A percentile compares a stretch with the other conserved stretches of the same genome.
Evolutionary conservation across 2,888 invertebrate genomes (phyloP).

Genomic region (Kryphioiulus occultus): DNA sequence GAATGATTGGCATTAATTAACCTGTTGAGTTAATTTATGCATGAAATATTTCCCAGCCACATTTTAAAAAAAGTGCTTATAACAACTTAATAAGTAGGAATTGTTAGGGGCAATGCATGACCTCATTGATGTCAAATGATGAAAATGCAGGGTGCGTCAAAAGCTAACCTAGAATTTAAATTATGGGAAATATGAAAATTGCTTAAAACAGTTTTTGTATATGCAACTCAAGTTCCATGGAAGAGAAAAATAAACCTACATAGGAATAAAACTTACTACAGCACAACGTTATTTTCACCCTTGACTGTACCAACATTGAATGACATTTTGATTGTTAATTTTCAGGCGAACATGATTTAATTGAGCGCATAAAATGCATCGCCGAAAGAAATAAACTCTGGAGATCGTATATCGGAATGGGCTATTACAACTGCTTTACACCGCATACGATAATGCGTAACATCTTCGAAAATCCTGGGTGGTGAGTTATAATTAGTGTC

Average conservation of each 20-base stretch:
- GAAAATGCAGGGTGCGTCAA: no score
- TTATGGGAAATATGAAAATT: no score
- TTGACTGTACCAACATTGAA: background rate
- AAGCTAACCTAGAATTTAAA: no score
- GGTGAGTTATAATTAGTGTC: constrained; percentile 73
- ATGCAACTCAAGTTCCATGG: no score
- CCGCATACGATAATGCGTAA: constrained; percentile 96
- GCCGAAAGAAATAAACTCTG: constrained; percentile 90
- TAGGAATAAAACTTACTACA: no score
- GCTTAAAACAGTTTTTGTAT: no score
- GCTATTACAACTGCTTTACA: constrained; percentile 96
- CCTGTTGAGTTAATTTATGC: background rate
- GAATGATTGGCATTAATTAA: background rate
- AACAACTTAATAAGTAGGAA: background rate
- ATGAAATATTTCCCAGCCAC: background rate
- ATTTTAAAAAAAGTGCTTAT: background rate
- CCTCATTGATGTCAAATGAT: no score
- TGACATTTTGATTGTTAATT: background rate
- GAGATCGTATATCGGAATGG: constrained; percentile 98
- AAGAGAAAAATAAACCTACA: no score
- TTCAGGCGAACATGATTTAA: constrained; percentile 88
- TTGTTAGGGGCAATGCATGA: background rate
- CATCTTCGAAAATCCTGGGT: constrained; percentile 98
- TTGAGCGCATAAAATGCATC: constrained; percentile 78
- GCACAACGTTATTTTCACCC: background rate